phyloP scores from a whole-genome alignment of 1,140 invertebrate species.

The Papilio glaucus region DNA sequence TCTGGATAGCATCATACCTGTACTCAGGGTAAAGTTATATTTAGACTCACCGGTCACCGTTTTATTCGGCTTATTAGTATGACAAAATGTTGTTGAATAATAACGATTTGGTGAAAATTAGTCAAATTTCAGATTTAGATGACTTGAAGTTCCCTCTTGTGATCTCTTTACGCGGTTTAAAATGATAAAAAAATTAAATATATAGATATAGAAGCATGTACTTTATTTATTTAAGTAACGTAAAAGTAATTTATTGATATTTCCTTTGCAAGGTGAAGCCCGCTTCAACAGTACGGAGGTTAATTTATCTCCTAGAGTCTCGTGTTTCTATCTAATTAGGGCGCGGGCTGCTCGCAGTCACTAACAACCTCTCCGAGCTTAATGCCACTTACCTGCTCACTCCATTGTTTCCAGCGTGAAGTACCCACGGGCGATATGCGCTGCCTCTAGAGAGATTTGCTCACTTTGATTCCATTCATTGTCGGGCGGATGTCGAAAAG shows the following conservation, averaged over 20 bases:
- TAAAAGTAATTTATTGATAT: background rate
- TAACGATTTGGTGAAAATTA: too few relatives aligned
- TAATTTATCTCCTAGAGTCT: slow-evolving; percentile 53
- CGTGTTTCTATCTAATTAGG: slow-evolving; percentile 70
- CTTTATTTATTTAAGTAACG: background rate
- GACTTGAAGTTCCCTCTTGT: too few relatives aligned
- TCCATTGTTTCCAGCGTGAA: slow-evolving; percentile 64
- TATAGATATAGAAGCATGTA: too few relatives aligned
- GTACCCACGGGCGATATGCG: slow-evolving; percentile 43
- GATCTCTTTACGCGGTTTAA: too few relatives aligned
- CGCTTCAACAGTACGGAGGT: slow-evolving; percentile 34
- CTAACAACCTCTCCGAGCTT: slow-evolving; percentile 64
- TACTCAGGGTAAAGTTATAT: too few relatives aligned
- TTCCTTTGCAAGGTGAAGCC: slow-evolving; percentile 8
- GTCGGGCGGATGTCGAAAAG: slow-evolving; percentile 21
- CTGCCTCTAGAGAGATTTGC: slow-evolving; percentile 48
- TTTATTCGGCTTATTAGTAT: too few relatives aligned
- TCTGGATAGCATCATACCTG: too few relatives aligned
- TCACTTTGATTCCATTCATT: slow-evolving; percentile 43
- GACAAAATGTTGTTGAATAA: too few relatives aligned
- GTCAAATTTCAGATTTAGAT: too few relatives aligned
- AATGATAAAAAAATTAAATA: too few relatives aligned
- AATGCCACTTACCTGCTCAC: slow-evolving; percentile 70
- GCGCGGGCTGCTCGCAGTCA: slow-evolving; percentile 46
- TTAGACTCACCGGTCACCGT: too few relatives aligned